phyloP scores from a whole-genome alignment of 2,113 vertebrate species.

The Cairina moschata region DNA sequence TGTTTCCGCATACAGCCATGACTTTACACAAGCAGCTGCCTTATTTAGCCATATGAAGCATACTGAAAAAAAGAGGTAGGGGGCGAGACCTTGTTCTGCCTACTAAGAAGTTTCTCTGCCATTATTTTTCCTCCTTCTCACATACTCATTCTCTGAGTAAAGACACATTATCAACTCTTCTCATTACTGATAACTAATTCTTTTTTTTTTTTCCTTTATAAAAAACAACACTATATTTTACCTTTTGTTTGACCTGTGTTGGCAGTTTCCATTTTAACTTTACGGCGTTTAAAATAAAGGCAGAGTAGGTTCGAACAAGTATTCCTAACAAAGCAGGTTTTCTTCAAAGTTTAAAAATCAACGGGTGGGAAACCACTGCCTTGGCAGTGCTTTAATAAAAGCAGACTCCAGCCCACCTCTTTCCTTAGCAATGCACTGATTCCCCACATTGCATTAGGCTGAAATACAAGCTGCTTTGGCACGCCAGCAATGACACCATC shows the following conservation, averaged over 20 bases:
- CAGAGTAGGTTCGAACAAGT: slow-evolving; percentile 26
- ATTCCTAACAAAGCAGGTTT: slow-evolving; percentile 20
- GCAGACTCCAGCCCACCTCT: slow-evolving; percentile 14
- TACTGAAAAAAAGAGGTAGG: neutral
- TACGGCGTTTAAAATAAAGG: neutral
- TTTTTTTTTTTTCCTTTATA: neutral
- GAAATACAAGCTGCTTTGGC: slow-evolving; percentile 51
- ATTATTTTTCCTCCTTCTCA: neutral
- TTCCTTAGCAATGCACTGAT: slow-evolving; percentile 12
- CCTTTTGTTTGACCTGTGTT: neutral
- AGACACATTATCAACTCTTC: neutral
- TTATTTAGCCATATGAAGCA: neutral
- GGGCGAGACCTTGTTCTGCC: neutral
- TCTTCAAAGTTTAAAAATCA: slow-evolving; percentile 54
- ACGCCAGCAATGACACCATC: neutral
- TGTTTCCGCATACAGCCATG: neutral
- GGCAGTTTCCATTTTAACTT: slow-evolving; percentile 7
- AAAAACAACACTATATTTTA: neutral
- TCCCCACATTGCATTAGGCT: neutral
- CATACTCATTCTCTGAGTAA: neutral
- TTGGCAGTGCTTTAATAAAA: slow-evolving; percentile 38
- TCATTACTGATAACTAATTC: neutral
- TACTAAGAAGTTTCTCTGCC: neutral
- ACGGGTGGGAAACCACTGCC: neutral
- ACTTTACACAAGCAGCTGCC: neutral